phyloP scores from a whole-genome alignment of 1,140 invertebrate genomes.

The Ostrea edulis region DNA sequence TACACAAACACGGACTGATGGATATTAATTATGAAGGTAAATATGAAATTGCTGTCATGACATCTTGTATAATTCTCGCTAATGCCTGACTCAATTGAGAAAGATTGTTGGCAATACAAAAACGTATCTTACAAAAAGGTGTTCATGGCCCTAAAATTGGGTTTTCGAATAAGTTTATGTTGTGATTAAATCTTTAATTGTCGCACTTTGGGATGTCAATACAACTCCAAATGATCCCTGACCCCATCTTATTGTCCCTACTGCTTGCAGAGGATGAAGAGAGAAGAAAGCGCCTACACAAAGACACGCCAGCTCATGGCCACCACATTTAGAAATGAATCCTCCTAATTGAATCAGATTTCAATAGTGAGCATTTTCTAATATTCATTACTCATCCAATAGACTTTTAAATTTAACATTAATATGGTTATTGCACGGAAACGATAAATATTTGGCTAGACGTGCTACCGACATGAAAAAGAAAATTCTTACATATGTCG shows the following conservation, averaged over 20 bases:
- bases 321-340: constrained; percentile 3
- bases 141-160: background rate
- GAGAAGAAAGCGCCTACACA: background rate
- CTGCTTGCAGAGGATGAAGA: background rate
- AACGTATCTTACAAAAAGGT: background rate
- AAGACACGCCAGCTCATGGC: background rate
- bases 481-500: background rate
- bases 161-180: background rate
- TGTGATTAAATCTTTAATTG: background rate
- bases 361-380: background rate
- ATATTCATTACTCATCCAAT: background rate
- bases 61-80: background rate
- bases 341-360: background rate
- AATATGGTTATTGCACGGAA: background rate
- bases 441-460: background rate
- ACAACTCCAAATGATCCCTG: background rate
- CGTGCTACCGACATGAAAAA: background rate
- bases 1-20: background rate
- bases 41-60: background rate
- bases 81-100: background rate
- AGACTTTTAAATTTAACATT: constrained; percentile 14
- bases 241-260: background rate
- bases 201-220: background rate
- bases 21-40: constrained; percentile 7
- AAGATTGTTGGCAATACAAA: background rate